Evolutionary conservation across 2,797 vertebrate species (phyloP).

Genomic region (Anniella stebbinsi): DNA sequence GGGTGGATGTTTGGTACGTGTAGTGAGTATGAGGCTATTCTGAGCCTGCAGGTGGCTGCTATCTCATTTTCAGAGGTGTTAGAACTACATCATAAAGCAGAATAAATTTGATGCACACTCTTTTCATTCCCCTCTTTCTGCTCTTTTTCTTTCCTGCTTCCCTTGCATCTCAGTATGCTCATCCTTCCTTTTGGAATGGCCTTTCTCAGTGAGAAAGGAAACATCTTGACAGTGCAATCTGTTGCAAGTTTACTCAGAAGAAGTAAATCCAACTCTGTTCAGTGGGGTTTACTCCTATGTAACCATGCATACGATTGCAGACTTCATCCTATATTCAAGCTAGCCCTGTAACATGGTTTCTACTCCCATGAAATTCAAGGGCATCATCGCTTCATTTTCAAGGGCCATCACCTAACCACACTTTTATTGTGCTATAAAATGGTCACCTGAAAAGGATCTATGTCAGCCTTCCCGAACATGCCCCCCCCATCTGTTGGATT

Average conservation of each 20-base stretch:
- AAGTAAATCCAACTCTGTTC: neutral
- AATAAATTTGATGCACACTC: constrained; percentile 15
- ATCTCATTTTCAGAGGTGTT: constrained; percentile 14
- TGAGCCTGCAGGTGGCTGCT: constrained; percentile 18
- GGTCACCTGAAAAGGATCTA: neutral
- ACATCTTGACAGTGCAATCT: neutral
- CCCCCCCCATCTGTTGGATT: neutral
- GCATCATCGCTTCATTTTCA: no score
- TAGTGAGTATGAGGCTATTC: constrained; percentile 3
- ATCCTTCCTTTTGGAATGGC: neutral
- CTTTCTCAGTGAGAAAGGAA: neutral
- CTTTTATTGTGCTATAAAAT: neutral
- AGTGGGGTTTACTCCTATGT: neutral
- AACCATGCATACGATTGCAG: neutral
- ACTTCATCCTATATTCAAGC: neutral
- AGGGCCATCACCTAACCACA: neutral
- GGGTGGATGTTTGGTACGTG: neutral
- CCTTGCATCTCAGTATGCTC: neutral
- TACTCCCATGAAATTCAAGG: neutral
- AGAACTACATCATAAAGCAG: neutral
- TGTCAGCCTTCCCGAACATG: neutral
- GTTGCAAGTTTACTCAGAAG: neutral
- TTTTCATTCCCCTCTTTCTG: neutral
- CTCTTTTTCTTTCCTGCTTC: neutral
- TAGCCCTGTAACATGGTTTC: no score